These are phyloP conservation scores for Montifringilla adamsi DNA, from an alignment of 2,113 vertebrate species.

Conservation along the genomic window DNA sequence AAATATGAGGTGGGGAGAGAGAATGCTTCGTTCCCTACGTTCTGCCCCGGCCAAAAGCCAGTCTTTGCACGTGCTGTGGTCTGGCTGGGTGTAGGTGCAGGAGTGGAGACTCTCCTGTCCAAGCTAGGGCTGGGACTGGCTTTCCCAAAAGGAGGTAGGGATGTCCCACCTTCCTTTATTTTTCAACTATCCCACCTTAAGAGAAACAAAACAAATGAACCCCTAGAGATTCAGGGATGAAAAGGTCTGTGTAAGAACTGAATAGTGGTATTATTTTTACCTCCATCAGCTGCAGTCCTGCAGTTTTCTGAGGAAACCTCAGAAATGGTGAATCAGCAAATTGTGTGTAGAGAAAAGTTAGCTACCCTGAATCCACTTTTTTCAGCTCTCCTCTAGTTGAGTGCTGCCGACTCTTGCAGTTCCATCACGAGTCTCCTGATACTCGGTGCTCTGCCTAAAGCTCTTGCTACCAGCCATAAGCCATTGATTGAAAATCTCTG, in stretches of 20 bases:
- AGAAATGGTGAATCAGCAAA: slow-evolving; percentile 4
- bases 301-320: slow-evolving; percentile 23
- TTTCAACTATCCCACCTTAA: background rate
- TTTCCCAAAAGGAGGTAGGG: background rate
- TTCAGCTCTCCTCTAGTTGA: background rate
- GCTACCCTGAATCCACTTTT: background rate
- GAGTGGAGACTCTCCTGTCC: background rate
- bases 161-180: background rate
- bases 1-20: background rate
- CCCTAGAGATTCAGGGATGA: background rate
- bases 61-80: background rate
- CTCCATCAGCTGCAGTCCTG: slow-evolving; percentile 29
- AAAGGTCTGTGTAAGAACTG: background rate
- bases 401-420: background rate
- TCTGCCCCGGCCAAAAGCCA: background rate
- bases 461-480: background rate
- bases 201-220: slow-evolving; percentile 11
- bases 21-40: background rate
- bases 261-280: slow-evolving; percentile 30
- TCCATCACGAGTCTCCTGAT: background rate
- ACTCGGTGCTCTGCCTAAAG: background rate
- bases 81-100: background rate
- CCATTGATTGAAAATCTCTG: background rate
- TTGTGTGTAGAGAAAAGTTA: background rate
- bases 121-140: background rate